Percentiles rank a stretch among this genome's conserved stretches.
Conservation (phyloP, 2,797 vertebrate genomes). For the Columba guinea region DNA sequence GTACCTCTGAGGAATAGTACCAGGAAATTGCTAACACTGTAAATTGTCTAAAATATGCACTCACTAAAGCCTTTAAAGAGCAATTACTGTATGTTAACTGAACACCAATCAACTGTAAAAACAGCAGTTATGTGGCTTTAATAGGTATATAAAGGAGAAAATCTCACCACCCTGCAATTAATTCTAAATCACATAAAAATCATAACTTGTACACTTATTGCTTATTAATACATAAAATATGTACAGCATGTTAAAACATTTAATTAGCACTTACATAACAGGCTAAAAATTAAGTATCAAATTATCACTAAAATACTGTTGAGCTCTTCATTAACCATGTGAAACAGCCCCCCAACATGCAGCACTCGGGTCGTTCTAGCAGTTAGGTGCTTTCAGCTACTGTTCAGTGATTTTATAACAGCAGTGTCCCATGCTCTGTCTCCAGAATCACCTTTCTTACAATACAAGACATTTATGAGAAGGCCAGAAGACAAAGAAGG, state of each 20-base stretch:
- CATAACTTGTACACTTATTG: slow-evolving; percentile 61
- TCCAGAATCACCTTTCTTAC: not conserved
- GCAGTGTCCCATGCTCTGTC: not conserved
- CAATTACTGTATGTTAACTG: slow-evolving; percentile 76
- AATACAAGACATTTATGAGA: not conserved
- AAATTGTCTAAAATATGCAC: slow-evolving; percentile 74
- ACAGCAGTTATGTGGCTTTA: slow-evolving; percentile 64
- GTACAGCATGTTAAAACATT: slow-evolving; percentile 49
- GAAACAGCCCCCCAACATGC: not conserved
- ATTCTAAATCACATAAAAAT: slow-evolving; percentile 64
- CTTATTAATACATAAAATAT: slow-evolving; percentile 66
- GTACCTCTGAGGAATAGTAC: slow-evolving; percentile 57
- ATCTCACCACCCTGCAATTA: slow-evolving; percentile 59
- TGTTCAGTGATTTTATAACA: not conserved
- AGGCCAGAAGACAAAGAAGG: not conserved
- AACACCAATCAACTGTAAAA: slow-evolving; percentile 77
- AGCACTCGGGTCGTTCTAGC: not conserved
- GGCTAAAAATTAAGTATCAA: slow-evolving; percentile 60
- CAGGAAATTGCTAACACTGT: slow-evolving; percentile 72
- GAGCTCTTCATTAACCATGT: slow-evolving; percentile 32
- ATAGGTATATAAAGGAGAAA: slow-evolving; percentile 65
- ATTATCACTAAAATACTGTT: slow-evolving; percentile 45
- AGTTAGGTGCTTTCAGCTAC: not conserved
- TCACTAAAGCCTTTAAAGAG: slow-evolving; percentile 75
- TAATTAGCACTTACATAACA: slow-evolving; percentile 55